phyloP scores from a whole-genome alignment of 2,797 vertebrate species.

The Lacerta bilineata region DNA sequence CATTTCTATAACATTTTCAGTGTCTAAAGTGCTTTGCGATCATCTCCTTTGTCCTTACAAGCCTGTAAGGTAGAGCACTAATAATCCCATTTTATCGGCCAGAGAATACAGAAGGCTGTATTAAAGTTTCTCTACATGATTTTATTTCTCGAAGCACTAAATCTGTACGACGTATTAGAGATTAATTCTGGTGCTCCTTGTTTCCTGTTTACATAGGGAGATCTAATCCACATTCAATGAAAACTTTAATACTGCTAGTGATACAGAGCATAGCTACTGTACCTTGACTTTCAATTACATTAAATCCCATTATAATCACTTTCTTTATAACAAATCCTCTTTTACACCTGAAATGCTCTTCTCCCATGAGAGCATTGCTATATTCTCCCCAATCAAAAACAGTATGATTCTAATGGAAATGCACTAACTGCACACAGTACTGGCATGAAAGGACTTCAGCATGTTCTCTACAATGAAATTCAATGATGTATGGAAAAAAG shows the following conservation, averaged over 20 bases:
- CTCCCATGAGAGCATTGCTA: constrained; percentile 76
- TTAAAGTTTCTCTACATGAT: constrained; percentile 34
- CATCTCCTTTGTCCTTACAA: constrained; percentile 25
- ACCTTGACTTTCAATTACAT: constrained; percentile 84
- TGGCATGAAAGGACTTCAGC: constrained; percentile 61
- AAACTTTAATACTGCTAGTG: constrained; percentile 75
- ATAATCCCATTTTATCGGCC: constrained; percentile 30
- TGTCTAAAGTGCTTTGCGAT: neutral
- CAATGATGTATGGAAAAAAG: constrained; percentile 51
- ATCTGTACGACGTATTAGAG: constrained; percentile 63
- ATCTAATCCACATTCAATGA: constrained; percentile 69
- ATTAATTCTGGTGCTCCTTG: constrained; percentile 56
- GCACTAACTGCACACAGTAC: constrained; percentile 64
- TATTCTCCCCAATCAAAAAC: constrained; percentile 78
- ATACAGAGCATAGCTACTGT: constrained; percentile 78
- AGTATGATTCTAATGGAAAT: constrained; percentile 76
- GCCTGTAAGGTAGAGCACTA: constrained; percentile 24
- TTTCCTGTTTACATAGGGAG: constrained; percentile 77
- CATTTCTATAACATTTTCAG: constrained; percentile 47
- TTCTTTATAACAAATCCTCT: constrained; percentile 85
- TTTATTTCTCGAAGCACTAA: constrained; percentile 54
- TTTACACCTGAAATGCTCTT: constrained; percentile 83
- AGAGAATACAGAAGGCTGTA: constrained; percentile 19
- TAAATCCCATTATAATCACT: constrained; percentile 84
- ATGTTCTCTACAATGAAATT: constrained; percentile 67